phyloP scores from a whole-genome alignment of 2,113 vertebrate genomes.

The Protomyctophum bolini region DNA sequence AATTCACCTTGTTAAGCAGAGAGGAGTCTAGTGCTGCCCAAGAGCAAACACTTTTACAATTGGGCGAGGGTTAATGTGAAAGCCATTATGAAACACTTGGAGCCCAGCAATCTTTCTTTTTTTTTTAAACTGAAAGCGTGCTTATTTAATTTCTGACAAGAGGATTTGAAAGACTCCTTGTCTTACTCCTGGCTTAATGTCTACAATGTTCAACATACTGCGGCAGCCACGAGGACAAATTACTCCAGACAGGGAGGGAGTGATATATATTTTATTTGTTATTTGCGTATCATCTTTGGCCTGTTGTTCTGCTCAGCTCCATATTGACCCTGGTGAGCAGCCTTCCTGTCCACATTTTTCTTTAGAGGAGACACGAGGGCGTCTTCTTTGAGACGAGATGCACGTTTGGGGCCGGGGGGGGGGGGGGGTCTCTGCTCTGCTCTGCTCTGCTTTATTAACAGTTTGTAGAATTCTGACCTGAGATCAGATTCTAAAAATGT shows the following conservation, averaged over 20 bases:
- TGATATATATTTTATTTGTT: not conserved
- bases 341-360: conserved; percentile 42
- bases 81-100: conserved; percentile 16
- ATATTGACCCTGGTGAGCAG: conserved; percentile 42
- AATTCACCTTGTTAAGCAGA: not conserved
- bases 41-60: conserved; percentile 4
- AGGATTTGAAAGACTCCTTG: conserved; percentile 22
- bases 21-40: not conserved
- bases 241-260: not conserved
- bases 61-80: conserved; percentile 13
- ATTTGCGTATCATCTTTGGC: conserved; percentile 32
- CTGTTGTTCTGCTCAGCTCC: conserved; percentile 37
- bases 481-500: no score
- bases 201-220: conserved; percentile 30
- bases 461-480: no score
- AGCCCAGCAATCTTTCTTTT: no score
- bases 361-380: conserved; percentile 41
- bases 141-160: conserved; percentile 16
- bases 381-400: conserved; percentile 44
- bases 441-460: no score
- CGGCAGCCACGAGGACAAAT: conserved; percentile 10
- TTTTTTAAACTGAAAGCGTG: not conserved
- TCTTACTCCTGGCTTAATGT: conserved; percentile 22
- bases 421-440: no score
- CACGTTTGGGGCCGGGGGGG: conserved; percentile 26